Conservation (phyloP, 2,888 invertebrate genomes). For the Scaptomyza polygonia region DNA sequence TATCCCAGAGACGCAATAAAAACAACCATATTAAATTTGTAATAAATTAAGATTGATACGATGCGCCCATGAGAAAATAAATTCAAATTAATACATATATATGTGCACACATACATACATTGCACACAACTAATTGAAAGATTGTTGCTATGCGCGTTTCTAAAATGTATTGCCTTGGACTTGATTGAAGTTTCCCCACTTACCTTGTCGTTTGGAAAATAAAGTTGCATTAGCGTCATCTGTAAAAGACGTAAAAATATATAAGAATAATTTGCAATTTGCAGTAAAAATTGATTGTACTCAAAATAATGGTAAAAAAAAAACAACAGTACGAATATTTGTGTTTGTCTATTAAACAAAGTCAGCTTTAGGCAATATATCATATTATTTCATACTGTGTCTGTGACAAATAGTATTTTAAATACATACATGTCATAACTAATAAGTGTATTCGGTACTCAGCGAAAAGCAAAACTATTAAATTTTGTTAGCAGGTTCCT, state of each 20-base stretch:
- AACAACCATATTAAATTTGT: constrained; percentile 66
- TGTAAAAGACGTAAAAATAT: constrained; percentile 27
- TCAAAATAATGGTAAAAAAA: neutral
- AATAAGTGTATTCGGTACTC: no score
- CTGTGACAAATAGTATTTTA: no score
- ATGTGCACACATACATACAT: neutral
- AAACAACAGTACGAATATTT: constrained; percentile 1
- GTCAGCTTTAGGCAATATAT: no score
- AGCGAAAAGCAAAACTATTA: no score
- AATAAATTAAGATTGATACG: constrained; percentile 75
- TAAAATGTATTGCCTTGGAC: neutral
- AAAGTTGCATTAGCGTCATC: constrained; percentile 12
- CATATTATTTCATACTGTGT: no score
- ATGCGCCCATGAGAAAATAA: constrained; percentile 35
- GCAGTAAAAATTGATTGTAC: constrained; percentile 35
- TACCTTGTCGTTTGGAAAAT: constrained; percentile 34
- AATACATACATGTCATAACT: no score
- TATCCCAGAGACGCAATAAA: constrained; percentile 12
- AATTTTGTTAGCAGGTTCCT: no score
- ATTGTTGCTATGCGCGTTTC: no score
- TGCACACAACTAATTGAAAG: constrained; percentile 9
- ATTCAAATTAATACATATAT: neutral
- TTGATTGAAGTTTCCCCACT: constrained; percentile 10
- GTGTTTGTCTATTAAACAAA: no score
- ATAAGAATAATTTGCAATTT: constrained; percentile 26